Evolutionary conservation across 2,797 vertebrate genomes (phyloP).

Genomic region (Amphiprion clarkii): DNA sequence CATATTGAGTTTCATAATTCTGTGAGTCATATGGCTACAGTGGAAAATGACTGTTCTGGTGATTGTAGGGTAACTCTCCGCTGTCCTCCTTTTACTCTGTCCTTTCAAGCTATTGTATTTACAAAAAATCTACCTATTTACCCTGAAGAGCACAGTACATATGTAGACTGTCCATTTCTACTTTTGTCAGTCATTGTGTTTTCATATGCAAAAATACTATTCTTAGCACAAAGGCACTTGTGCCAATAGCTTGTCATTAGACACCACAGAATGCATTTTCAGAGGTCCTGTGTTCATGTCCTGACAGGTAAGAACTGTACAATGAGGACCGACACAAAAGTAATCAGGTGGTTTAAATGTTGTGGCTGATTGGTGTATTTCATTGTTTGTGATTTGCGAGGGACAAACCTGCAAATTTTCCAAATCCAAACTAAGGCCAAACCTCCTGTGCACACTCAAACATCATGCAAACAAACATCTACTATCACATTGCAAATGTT

Average conservation of each 20-base stretch:
- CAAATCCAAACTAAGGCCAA: not conserved
- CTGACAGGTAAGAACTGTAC: no score
- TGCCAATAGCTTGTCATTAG: no score
- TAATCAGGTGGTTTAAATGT: no score
- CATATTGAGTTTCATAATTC: constrained; percentile 66
- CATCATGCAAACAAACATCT: constrained; percentile 31
- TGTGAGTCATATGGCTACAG: constrained; percentile 35
- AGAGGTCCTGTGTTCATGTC: no score
- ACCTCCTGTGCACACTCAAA: not conserved
- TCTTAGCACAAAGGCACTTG: not conserved
- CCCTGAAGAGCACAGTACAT: not conserved
- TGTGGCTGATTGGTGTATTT: no score
- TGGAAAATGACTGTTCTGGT: constrained; percentile 49
- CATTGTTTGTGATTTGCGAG: not conserved
- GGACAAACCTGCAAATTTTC: not conserved
- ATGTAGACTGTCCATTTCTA: no score
- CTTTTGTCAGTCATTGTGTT: constrained; percentile 12
- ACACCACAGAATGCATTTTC: no score
- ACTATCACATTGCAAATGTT: constrained; percentile 20
- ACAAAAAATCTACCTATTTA: constrained; percentile 9
- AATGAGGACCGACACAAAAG: no score
- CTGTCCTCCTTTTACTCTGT: constrained; percentile 20
- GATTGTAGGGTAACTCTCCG: constrained; percentile 18
- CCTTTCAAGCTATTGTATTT: constrained; percentile 17
- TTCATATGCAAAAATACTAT: not conserved